These are phyloP conservation scores for Nomada hirtipes DNA, from an alignment of 2,888 invertebrate genomes.

Conservation along the genomic window DNA sequence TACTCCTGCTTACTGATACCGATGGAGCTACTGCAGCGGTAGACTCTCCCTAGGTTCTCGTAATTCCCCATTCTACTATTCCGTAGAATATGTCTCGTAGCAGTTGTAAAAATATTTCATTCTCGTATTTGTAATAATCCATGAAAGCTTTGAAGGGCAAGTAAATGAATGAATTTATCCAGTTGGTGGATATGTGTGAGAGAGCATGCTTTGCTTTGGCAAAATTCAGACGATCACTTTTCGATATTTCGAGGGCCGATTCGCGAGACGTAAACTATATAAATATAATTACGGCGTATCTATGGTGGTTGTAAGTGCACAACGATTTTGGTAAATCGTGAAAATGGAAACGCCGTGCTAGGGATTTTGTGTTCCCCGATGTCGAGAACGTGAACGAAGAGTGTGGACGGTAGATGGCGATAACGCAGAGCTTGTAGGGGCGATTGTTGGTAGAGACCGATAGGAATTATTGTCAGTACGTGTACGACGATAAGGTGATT, in stretches of 20 bases:
- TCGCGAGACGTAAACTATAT: no score
- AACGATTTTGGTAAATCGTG: conserved; percentile 37
- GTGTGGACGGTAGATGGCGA: conserved; percentile 45
- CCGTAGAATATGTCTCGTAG: background rate
- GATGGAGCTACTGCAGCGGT: conserved; percentile 63
- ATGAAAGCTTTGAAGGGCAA: no score
- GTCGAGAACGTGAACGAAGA: background rate
- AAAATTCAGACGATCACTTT: background rate
- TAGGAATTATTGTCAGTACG: conserved; percentile 62
- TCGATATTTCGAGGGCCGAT: background rate
- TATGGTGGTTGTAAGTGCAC: background rate
- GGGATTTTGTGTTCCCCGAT: conserved; percentile 22
- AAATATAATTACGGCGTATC: background rate
- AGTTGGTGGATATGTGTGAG: background rate
- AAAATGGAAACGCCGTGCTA: conserved; percentile 1
- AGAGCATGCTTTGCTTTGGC: background rate
- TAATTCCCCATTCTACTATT: conserved; percentile 6
- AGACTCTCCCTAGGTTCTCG: conserved; percentile 34
- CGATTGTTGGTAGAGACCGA: conserved; percentile 19
- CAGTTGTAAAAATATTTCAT: background rate
- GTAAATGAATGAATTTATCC: background rate
- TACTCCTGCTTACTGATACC: background rate
- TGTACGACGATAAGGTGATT: conserved; percentile 53
- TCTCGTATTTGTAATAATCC: background rate
- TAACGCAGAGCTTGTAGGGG: no score